Base-by-base conservation (phyloP, 2,888 invertebrate genomes). In the Macaria notata region DNA sequence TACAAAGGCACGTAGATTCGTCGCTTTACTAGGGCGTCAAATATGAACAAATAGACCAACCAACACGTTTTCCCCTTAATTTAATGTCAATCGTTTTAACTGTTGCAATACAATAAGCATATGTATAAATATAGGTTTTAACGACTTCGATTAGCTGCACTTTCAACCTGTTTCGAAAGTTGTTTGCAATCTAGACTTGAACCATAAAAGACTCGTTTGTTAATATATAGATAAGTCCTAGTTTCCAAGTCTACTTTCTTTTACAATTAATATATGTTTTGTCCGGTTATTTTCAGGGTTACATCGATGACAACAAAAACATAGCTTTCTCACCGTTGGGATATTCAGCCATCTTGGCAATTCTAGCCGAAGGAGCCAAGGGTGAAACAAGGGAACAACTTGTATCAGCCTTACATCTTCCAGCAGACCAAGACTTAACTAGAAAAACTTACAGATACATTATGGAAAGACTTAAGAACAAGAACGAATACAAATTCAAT, bases 301-400 rank as follows among this genome's bases (percentile, higher is more conserved):
- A 92, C 70, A 92, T 92, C 3, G 92, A 92, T 33, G 91, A 91
- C 66, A 78, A 86, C 43, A 86, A 80, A 49, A 94, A 94, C 69
- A 92, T 93, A 53, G 94, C 94, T 2, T 93, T 94, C 63, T 94
- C 94, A 0, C 94, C 94, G 0, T 79, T 94, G 43, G 94, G 94
- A 0, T 93, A 94, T 62, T 92, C 94, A 1, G 89, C 93, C 0
- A 93, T 94, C 51, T 78, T 94, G 42, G 94, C 94, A 0, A 92
- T 94, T 48, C 75, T 94, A 19, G 93, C 93, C 0, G 94, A 94
- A 81, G 94, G 94, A 8, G 92, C 94, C 0, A 81, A 81, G 29
- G 94, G 94, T 0, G 92, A 93, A 59, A 94, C 94, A 0, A 92
- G 92, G 62, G 84, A 91, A 36, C 94, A 94, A 70, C 85, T 94